Evolutionary conservation across 2,113 vertebrate genomes (phyloP).

Genomic region (Bubo bubo): DNA sequence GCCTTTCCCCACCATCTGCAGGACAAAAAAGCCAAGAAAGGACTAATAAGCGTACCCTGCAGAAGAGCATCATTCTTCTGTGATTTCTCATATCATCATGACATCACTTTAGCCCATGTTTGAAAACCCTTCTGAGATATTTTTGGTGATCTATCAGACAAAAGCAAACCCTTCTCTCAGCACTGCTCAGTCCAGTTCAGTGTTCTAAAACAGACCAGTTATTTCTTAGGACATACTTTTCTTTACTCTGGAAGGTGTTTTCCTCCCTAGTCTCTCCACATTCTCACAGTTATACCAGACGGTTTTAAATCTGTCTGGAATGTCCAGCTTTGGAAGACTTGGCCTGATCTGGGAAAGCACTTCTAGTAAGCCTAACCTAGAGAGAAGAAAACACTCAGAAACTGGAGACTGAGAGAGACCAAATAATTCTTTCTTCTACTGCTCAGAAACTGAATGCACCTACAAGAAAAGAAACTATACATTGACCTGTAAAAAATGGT

Average conservation of each 20-base stretch:
- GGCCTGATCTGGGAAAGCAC: background rate
- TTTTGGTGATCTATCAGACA: background rate
- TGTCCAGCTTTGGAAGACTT: background rate
- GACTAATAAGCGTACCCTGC: background rate
- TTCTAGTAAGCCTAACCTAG: background rate
- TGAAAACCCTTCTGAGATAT: background rate
- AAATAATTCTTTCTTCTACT: background rate
- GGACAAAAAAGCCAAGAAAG: background rate
- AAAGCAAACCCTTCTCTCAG: background rate
- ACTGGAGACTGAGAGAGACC: rapidly evolving
- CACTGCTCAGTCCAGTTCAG: background rate
- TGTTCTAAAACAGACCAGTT: background rate
- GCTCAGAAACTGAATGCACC: background rate
- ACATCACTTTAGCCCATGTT: background rate
- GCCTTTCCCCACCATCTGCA: background rate
- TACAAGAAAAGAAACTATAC: background rate
- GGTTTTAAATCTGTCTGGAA: background rate
- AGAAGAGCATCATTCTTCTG: background rate
- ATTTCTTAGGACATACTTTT: background rate
- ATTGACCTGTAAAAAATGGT: background rate
- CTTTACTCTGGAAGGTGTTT: background rate
- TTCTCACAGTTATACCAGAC: background rate
- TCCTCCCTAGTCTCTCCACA: background rate
- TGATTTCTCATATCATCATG: background rate
- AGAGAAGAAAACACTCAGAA: background rate